Evolutionary conservation across 2,888 invertebrate species (phyloP).

Genomic region (Drosophila longiperda): DNA sequence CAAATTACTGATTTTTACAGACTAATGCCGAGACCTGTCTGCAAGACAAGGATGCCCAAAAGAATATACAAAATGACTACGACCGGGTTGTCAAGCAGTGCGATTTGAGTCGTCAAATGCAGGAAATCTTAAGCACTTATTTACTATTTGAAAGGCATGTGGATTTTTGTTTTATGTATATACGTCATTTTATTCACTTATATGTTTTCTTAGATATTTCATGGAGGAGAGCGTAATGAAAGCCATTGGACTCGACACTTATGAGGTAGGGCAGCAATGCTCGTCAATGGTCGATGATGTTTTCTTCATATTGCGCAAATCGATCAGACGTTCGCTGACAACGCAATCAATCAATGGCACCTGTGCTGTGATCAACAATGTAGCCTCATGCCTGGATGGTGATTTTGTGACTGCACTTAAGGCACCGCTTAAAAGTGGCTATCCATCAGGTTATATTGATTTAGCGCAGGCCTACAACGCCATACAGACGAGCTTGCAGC

Average conservation of each 20-base stretch:
- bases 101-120: slow-evolving; percentile 91
- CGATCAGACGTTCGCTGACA: slow-evolving; percentile 95
- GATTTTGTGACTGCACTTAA: slow-evolving; percentile 91
- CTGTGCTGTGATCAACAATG: slow-evolving; percentile 98
- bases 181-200: neutral
- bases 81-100: slow-evolving; percentile 90
- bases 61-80: slow-evolving; percentile 85
- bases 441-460: slow-evolving; percentile 91
- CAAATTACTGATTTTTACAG: slow-evolving; percentile 81
- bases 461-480: slow-evolving; percentile 93
- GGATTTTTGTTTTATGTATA: neutral
- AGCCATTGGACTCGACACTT: slow-evolving; percentile 92
- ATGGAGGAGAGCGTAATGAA: slow-evolving; percentile 97
- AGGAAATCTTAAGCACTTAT: slow-evolving; percentile 94
- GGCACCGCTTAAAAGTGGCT: slow-evolving; percentile 90
- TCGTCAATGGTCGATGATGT: slow-evolving; percentile 99
- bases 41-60: slow-evolving; percentile 86
- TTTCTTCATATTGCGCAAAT: slow-evolving; percentile 98
- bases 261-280: slow-evolving; percentile 90
- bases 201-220: slow-evolving; percentile 88
- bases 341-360: slow-evolving; percentile 97
- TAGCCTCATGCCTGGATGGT: slow-evolving; percentile 93
- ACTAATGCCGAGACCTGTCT: slow-evolving; percentile 88
- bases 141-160: slow-evolving; percentile 92
- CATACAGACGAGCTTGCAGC: slow-evolving; percentile 91